Percentiles rank a stretch among this genome's conserved stretches.
Conservation (phyloP, 2,113 vertebrate species). For the Planiliza haematocheilus region DNA sequence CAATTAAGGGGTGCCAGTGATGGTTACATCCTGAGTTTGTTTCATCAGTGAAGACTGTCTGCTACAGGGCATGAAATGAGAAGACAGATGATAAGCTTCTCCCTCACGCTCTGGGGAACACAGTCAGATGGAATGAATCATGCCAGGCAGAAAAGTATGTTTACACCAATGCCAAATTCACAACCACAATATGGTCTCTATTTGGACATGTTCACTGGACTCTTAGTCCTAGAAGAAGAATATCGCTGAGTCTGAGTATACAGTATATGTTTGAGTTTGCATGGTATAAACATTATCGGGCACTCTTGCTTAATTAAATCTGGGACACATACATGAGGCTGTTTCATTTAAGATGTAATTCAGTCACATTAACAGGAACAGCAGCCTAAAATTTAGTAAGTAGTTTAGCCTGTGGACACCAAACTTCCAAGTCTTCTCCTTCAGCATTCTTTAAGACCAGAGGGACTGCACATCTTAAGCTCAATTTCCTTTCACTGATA, state of each 20-base stretch:
- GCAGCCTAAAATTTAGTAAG: constrained; percentile 4
- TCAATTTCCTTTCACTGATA: constrained; percentile 66
- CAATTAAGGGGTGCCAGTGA: constrained; percentile 56
- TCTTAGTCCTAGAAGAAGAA: constrained; percentile 9
- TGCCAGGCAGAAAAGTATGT: constrained; percentile 52
- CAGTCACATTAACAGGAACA: background rate
- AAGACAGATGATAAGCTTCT: constrained; percentile 75
- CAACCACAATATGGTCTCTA: constrained; percentile 16
- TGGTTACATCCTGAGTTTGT: constrained; percentile 59
- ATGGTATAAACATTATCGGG: too few relatives aligned
- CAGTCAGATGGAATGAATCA: constrained; percentile 69
- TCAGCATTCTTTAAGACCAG: constrained; percentile 53
- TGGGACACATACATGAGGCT: background rate
- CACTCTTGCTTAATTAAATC: background rate
- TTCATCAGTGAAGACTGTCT: constrained; percentile 48
- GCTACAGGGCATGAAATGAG: constrained; percentile 71
- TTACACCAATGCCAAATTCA: constrained; percentile 23
- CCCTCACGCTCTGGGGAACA: constrained; percentile 58
- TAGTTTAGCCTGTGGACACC: constrained; percentile 25
- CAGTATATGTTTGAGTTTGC: background rate
- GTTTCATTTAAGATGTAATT: constrained; percentile 12
- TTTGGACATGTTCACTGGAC: constrained; percentile 13
- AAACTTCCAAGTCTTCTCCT: constrained; percentile 47
- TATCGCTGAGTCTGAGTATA: constrained; percentile 11
- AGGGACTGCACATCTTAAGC: constrained; percentile 62